phyloP scores from a whole-genome alignment of 2,888 invertebrate species.

The Leptura quadrifasciata region DNA sequence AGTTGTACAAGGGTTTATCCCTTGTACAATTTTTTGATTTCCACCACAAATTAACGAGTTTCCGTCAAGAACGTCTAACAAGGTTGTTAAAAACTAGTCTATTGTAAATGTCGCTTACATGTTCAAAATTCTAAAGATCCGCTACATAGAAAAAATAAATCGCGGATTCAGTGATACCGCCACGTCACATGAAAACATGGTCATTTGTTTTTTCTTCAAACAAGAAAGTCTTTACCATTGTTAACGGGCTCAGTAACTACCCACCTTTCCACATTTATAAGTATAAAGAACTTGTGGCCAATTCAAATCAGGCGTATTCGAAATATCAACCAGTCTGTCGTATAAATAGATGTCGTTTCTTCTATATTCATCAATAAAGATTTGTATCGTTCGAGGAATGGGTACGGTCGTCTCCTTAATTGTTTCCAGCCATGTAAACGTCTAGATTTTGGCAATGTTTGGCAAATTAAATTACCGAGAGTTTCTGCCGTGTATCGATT shows the following conservation, averaged over 20 bases:
- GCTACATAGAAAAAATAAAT: too few species aligned
- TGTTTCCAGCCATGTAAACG: not conserved
- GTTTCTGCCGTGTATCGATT: too few species aligned
- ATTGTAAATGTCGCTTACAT: too few species aligned
- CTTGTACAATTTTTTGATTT: too few species aligned
- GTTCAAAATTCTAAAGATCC: too few species aligned
- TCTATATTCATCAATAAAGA: slow-evolving; percentile 1
- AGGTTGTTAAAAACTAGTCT: too few species aligned
- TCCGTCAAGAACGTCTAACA: too few species aligned
- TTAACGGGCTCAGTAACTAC: not conserved
- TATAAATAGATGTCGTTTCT: not conserved
- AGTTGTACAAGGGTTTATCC: too few species aligned
- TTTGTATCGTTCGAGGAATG: not conserved
- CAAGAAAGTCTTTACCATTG: not conserved
- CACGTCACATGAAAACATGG: too few species aligned
- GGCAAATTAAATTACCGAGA: not conserved
- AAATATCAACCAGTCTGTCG: slow-evolving; percentile 83
- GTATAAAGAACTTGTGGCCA: slow-evolving; percentile 90
- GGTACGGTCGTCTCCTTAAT: not conserved
- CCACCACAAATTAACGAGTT: too few species aligned
- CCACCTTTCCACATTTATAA: not conserved
- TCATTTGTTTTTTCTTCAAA: not conserved
- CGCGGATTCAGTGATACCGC: too few species aligned
- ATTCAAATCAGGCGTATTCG: slow-evolving; percentile 81
- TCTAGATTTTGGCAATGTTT: not conserved